Percentiles rank a stretch among this genome's conserved stretches.
Evolutionary conservation across 2,888 invertebrate genomes (phyloP).

Genomic region (Dendrolimus pini): DNA sequence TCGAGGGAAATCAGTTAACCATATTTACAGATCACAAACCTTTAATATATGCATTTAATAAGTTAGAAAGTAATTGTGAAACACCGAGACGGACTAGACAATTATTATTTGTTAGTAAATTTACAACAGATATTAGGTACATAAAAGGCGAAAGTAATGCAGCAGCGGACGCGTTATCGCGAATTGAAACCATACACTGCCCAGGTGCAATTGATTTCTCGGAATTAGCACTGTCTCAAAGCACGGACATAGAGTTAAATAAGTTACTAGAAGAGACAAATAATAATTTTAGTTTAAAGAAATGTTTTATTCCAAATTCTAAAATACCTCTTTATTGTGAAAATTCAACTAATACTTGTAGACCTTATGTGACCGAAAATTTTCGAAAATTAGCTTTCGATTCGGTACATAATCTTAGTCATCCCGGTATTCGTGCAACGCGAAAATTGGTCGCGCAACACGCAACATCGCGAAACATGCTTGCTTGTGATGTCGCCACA

Average conservation of each 20-base stretch:
- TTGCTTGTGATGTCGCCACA: no score
- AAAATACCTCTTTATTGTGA: neutral
- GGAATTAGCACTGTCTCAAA: constrained; percentile 10
- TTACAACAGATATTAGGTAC: constrained; percentile 11
- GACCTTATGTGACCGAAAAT: constrained; percentile 14
- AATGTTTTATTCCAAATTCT: neutral
- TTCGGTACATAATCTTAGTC: constrained; percentile 13
- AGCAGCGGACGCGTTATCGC: constrained; percentile 12
- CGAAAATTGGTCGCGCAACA: constrained; percentile 1
- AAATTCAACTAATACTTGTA: neutral
- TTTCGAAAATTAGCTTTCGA: constrained; percentile 13
- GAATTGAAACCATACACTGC: constrained; percentile 10
- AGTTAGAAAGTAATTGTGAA: constrained; percentile 1
- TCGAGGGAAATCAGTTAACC: neutral
- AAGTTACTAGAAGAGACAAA: neutral
- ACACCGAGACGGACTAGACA: constrained; percentile 3
- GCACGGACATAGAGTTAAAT: neutral
- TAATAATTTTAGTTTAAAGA: neutral
- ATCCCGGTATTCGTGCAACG: constrained; percentile 11
- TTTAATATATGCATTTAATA: constrained; percentile 3
- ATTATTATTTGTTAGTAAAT: constrained; percentile 5
- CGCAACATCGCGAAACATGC: no score
- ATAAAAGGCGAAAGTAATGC: constrained; percentile 8
- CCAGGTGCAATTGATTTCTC: constrained; percentile 9
- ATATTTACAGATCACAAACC: neutral